Conservation (phyloP, 2,888 invertebrate genomes). For the Ditula angustiorana region DNA sequence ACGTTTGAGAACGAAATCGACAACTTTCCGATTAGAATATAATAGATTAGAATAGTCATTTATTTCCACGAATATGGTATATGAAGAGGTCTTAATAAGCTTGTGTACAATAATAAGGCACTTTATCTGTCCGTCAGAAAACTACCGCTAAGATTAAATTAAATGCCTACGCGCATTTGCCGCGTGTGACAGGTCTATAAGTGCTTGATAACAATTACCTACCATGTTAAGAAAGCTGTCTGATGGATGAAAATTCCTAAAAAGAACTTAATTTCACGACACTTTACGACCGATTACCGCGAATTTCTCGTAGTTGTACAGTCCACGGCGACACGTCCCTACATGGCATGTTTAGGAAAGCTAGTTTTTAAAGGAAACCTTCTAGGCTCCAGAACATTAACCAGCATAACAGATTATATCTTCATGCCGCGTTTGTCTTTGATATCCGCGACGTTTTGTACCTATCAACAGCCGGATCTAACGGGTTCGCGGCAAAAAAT, state of each 20-base stretch:
- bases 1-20: background rate
- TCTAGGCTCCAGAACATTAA: background rate
- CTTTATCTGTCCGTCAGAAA: too few species aligned
- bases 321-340: background rate
- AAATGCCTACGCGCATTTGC: background rate
- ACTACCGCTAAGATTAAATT: background rate
- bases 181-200: background rate
- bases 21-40: too few species aligned
- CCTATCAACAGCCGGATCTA: conserved; percentile 4
- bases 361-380: background rate
- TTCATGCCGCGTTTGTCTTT: background rate
- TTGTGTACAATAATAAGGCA: too few species aligned
- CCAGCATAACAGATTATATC: background rate
- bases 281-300: background rate
- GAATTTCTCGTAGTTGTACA: background rate
- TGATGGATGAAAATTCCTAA: background rate
- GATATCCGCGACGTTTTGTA: conserved; percentile 11
- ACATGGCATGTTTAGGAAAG: background rate
- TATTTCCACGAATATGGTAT: too few species aligned
- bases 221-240: conserved; percentile 2
- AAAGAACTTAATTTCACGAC: background rate
- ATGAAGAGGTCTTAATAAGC: too few species aligned
- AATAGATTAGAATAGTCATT: too few species aligned
- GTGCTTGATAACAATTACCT: background rate
- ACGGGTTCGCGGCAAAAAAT: conserved; percentile 10